phyloP scores from a whole-genome alignment of 2,113 vertebrate genomes.

The Canis aureus region DNA sequence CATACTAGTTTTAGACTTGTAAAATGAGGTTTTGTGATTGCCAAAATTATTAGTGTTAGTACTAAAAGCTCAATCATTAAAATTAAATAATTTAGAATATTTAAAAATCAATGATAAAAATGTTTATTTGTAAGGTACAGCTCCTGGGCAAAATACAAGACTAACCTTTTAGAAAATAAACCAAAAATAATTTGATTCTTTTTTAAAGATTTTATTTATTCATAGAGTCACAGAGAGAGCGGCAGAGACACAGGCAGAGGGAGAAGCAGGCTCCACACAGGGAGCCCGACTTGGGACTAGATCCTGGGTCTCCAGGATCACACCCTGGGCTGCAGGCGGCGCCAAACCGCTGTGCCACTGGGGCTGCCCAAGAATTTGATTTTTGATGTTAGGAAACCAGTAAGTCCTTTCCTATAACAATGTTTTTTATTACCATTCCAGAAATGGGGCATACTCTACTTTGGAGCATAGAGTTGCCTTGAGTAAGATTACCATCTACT shows the following conservation, averaged over 20 bases:
- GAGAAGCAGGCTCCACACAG: too few relatives aligned
- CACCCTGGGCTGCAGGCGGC: too few relatives aligned
- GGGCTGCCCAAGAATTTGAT: too few relatives aligned
- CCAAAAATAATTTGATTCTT: not conserved
- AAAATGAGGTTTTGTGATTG: not conserved
- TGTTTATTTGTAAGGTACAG: not conserved
- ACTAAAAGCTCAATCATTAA: slow-evolving; percentile 1
- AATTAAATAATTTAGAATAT: slow-evolving; percentile 51
- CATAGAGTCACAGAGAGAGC: too few relatives aligned
- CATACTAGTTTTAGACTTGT: not conserved
- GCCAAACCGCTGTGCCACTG: too few relatives aligned
- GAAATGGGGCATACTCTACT: not conserved
- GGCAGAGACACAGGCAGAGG: too few relatives aligned
- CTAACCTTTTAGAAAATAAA: slow-evolving; percentile 9
- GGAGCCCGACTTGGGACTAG: too few relatives aligned
- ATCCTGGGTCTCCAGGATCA: too few relatives aligned
- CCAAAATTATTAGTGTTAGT: not conserved
- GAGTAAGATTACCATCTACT: too few relatives aligned
- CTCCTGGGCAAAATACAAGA: not conserved
- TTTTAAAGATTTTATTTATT: too few relatives aligned
- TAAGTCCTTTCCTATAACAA: not conserved
- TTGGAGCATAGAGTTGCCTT: not conserved
- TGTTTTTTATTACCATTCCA: not conserved
- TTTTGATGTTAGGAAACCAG: not conserved
- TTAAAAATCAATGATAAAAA: slow-evolving; percentile 31